These are phyloP conservation scores for Cebidichthys violaceus DNA, from an alignment of 2,113 vertebrate genomes.

Conservation along the genomic window DNA sequence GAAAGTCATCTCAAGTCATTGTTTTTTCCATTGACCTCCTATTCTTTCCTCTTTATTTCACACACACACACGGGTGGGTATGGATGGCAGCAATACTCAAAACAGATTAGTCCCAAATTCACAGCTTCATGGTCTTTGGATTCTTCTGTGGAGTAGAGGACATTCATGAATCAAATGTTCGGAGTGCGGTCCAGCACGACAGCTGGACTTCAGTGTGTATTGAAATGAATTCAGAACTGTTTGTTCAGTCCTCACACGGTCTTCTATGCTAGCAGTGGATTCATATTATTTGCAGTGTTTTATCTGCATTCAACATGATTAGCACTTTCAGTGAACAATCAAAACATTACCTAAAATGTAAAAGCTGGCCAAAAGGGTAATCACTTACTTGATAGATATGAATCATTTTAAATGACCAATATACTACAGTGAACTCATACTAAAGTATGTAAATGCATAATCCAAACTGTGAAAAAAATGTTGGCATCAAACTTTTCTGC, in stretches of 20 bases:
- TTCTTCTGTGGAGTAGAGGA: slow-evolving; percentile 26
- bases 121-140: slow-evolving; percentile 53
- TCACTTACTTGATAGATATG: neutral
- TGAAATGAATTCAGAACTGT: slow-evolving; percentile 19
- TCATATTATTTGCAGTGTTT: neutral
- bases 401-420: neutral
- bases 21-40: neutral
- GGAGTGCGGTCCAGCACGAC: slow-evolving; percentile 31
- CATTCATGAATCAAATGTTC: slow-evolving; percentile 42
- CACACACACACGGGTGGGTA: slow-evolving; percentile 23
- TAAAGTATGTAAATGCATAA: neutral
- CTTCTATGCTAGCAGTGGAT: neutral
- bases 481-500: neutral
- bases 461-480: neutral
- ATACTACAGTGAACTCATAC: neutral
- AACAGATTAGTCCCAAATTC: slow-evolving; percentile 39
- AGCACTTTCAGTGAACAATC: neutral
- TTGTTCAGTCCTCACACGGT: neutral
- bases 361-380: neutral
- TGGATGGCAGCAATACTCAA: slow-evolving; percentile 36
- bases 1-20: slow-evolving; percentile 41
- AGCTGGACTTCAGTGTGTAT: slow-evolving; percentile 54
- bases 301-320: neutral
- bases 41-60: slow-evolving; percentile 23
- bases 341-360: neutral